Evolutionary conservation across 30 jellyfish, hydroid and myxozoan species (phyloP).

Genomic region (Hydractinia echinata): DNA sequence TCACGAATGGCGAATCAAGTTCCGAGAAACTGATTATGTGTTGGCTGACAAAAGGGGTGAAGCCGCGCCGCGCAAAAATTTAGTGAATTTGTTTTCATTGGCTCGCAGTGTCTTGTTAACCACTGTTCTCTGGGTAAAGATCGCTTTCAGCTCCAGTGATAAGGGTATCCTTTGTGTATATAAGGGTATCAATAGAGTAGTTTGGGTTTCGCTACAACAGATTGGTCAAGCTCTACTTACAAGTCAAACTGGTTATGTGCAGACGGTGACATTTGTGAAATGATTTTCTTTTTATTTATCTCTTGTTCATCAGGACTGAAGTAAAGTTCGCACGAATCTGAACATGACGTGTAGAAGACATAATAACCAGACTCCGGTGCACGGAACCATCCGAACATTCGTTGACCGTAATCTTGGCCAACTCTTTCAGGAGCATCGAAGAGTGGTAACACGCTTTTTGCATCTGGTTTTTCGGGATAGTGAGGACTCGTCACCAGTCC

Average conservation of each 20-base stretch:
- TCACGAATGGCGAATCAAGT: too few species aligned
- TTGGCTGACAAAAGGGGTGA: too few species aligned
- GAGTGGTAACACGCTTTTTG: slow-evolving; percentile 60
- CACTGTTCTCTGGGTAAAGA: neutral
- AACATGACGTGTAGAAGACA: slow-evolving; percentile 81
- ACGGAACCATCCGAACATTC: slow-evolving; percentile 87
- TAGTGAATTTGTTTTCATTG: too few species aligned
- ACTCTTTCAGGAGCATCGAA: slow-evolving; percentile 86
- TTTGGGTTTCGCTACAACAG: too few species aligned
- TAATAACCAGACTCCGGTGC: slow-evolving; percentile 96
- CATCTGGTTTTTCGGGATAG: slow-evolving; percentile 96
- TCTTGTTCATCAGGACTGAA: slow-evolving; percentile 82
- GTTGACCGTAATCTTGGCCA: slow-evolving; percentile 85
- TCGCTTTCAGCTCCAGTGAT: too few species aligned
- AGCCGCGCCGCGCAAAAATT: too few species aligned
- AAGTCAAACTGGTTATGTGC: slow-evolving; percentile 78
- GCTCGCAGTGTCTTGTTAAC: too few species aligned
- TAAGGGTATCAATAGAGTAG: too few species aligned
- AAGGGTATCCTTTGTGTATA: too few species aligned
- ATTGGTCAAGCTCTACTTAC: slow-evolving; percentile 45
- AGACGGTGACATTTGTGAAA: slow-evolving; percentile 90
- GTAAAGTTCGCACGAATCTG: slow-evolving; percentile 85
- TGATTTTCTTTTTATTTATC: slow-evolving; percentile 65
- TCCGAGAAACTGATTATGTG: too few species aligned
- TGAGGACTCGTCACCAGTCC: slow-evolving; percentile 76